Evolutionary conservation across 2,888 invertebrate genomes (phyloP).

Genomic region (Romanomermis culicivorax): DNA sequence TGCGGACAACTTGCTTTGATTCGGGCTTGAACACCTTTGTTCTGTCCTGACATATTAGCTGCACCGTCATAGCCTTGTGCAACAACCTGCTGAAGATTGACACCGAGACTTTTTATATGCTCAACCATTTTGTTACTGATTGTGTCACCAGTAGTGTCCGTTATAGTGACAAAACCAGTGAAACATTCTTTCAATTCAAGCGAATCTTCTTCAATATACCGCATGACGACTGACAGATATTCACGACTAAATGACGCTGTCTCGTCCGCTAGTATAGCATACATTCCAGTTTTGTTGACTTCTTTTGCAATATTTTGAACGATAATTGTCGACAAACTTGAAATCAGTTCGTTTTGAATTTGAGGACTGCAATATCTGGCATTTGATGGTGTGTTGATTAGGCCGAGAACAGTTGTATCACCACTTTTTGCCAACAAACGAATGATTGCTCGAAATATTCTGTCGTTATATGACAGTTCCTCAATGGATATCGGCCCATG

Average conservation of each 20-base stretch:
- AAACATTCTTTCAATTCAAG: slow-evolving; percentile 1
- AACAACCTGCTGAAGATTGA: neutral
- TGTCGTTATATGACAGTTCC: neutral
- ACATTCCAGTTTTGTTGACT: neutral
- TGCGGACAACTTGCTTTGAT: neutral
- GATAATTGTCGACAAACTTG: neutral
- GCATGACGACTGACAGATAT: neutral
- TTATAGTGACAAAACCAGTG: slow-evolving; percentile 1
- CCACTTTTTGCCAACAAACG: neutral
- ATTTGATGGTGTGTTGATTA: neutral
- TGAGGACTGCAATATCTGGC: neutral
- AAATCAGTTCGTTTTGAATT: slow-evolving; percentile 5
- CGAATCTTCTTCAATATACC: neutral
- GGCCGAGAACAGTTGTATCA: neutral
- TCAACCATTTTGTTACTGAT: neutral
- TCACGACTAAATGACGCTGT: neutral
- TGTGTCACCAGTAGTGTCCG: neutral
- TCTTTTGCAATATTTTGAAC: neutral
- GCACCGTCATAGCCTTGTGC: neutral
- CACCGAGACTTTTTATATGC: neutral
- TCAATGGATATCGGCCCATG: neutral
- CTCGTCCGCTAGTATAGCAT: slow-evolving; percentile 2
- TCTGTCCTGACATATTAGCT: neutral
- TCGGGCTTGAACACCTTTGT: neutral
- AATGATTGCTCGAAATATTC: slow-evolving; percentile 3